Conservation (phyloP, 2,888 invertebrate genomes). For the Sympetrum striolatum region DNA sequence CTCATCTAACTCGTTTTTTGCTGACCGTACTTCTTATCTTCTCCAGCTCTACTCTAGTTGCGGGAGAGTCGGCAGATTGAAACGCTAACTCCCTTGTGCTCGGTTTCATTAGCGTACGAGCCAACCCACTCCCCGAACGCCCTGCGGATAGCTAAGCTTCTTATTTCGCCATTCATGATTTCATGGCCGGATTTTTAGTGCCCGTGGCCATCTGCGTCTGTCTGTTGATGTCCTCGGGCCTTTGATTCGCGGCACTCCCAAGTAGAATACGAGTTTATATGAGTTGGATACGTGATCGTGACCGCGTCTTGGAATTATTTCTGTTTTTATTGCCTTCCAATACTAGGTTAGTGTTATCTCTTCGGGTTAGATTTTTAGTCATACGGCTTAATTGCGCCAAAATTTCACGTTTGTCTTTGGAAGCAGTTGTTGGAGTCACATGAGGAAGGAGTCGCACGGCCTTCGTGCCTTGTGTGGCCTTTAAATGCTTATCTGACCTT, state of each 20-base stretch:
- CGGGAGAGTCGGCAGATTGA: neutral
- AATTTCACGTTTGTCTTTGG: no score
- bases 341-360: no score
- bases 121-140: neutral
- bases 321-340: no score
- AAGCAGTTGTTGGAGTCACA: no score
- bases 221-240: neutral
- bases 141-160: neutral
- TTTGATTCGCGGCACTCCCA: neutral
- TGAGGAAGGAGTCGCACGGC: no score
- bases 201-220: neutral
- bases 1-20: neutral
- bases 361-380: no score
- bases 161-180: neutral
- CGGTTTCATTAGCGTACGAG: neutral
- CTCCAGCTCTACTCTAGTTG: neutral
- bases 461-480: no score
- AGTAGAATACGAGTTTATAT: no score
- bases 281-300: no score
- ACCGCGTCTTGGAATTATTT: no score
- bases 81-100: neutral
- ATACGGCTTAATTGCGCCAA: no score
- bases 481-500: no score
- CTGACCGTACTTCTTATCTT: neutral
- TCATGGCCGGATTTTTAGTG: neutral